These are phyloP conservation scores for Macrobrachium nipponense DNA, from an alignment of 1,140 invertebrate species.

Conservation along the genomic window DNA sequence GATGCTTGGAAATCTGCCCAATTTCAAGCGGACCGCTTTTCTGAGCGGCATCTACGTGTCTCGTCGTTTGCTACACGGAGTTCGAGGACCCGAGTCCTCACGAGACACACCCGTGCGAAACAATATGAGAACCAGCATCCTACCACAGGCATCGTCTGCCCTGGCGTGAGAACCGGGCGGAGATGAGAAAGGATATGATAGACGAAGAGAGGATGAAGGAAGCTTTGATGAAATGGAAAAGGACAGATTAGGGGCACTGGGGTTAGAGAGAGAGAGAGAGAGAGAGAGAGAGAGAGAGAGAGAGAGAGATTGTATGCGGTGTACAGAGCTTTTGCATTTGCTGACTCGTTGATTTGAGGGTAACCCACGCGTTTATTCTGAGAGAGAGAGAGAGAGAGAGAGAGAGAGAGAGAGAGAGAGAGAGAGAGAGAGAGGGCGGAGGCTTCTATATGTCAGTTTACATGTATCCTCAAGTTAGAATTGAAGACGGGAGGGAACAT, in stretches of 20 bases:
- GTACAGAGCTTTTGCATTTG: too few relatives aligned
- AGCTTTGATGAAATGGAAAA: not conserved
- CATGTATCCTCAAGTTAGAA: not conserved
- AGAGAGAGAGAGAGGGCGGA: too few relatives aligned
- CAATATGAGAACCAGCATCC: not conserved
- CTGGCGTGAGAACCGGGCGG: not conserved
- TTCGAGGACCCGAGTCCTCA: not conserved
- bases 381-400: too few relatives aligned
- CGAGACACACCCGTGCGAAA: not conserved
- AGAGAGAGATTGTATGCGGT: too few relatives aligned
- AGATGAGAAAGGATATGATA: conserved; percentile 46
- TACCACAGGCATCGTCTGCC: not conserved
- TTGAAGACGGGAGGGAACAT: not conserved
- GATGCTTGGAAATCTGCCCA: too few relatives aligned
- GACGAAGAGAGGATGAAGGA: conserved; percentile 9
- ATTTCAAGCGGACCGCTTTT: too few relatives aligned
- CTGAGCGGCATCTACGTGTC: too few relatives aligned
- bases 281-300: not conserved
- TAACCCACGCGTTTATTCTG: too few relatives aligned
- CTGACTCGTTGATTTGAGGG: too few relatives aligned
- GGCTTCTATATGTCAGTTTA: too few relatives aligned
- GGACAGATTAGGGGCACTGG: not conserved
- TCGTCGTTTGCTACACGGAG: too few relatives aligned
- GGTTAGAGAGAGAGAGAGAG: not conserved
- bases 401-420: too few relatives aligned